Evolutionary conservation across 2,888 invertebrate genomes (phyloP).

Genomic region (Leucozona laternaria): DNA sequence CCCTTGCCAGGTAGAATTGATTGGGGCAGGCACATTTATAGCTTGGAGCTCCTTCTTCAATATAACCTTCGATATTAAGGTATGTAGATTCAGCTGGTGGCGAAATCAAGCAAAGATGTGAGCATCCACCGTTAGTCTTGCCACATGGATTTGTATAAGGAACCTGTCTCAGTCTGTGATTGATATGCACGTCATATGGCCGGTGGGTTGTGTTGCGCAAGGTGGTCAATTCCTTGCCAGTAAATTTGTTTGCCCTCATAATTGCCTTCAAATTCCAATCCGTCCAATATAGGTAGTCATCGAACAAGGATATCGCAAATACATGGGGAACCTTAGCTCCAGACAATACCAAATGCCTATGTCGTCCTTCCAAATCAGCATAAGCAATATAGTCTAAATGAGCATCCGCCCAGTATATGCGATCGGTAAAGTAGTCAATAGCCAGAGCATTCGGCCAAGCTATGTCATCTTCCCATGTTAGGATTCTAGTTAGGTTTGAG

Average conservation of each 20-base stretch:
- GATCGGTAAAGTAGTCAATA: slow-evolving; percentile 97
- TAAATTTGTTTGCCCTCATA: slow-evolving; percentile 95
- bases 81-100: slow-evolving; percentile 91
- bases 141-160: slow-evolving; percentile 96
- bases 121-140: slow-evolving; percentile 96
- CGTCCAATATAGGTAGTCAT: slow-evolving; percentile 97
- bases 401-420: slow-evolving; percentile 99
- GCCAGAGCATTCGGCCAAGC: slow-evolving; percentile 99
- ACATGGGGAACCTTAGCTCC: slow-evolving; percentile 96
- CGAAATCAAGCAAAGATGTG: slow-evolving; percentile 96
- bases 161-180: slow-evolving; percentile 94
- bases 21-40: slow-evolving; percentile 97
- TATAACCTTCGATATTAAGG: slow-evolving; percentile 90
- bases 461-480: slow-evolving; percentile 96
- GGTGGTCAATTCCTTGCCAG: slow-evolving; percentile 89
- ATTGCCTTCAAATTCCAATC: slow-evolving; percentile 99
- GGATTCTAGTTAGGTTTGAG: slow-evolving; percentile 92
- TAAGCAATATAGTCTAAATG: slow-evolving; percentile 99
- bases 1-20: slow-evolving; percentile 92
- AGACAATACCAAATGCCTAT: slow-evolving; percentile 92
- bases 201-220: slow-evolving; percentile 96
- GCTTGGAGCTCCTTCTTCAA: slow-evolving; percentile 91
- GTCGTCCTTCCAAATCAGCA: slow-evolving; percentile 95
- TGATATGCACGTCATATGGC: slow-evolving; percentile 96
- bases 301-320: slow-evolving; percentile 96